Base-by-base conservation (phyloP, 35 echinoderm and acorn worm genomes). In the Heliocidaris tuberculata region DNA sequence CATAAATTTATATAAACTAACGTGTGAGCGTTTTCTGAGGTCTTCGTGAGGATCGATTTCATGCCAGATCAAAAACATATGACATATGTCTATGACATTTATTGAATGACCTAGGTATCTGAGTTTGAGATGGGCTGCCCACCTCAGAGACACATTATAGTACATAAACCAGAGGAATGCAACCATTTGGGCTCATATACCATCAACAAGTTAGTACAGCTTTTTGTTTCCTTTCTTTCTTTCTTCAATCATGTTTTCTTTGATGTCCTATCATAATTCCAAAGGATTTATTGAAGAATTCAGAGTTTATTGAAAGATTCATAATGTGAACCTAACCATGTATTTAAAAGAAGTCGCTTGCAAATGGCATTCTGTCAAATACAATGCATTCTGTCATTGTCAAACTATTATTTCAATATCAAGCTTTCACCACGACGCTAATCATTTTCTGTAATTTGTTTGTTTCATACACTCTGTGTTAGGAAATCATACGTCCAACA, bases 121-220 rank as follows among this genome's bases (percentile, higher is more conserved):
- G 61, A 86, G 21, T 35, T 95, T 52, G 85, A 85, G n/a, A 48
- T 95, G 7, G 94, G 85, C 13, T 95, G 94, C 27, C 94, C 94
- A 7, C 94, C 94, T 11, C 78, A 86, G 6, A 89, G 94, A 52
- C 94, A 95, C 48, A 95, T 95, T 48, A 85, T 48, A 50, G 94
- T 95, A 31, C 85, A 54, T 21, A 95, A 95, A 56, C 94, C 94
- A 42, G 85, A 56, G 19, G 15, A 31, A 50, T 95, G 94, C 30
- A 9, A 50, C n/a, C 47, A 95, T 89, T 86, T 87, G 21, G 86
- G 85, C 50, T 87, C 85, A 31, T 95, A 88, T 85, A 90, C 70
- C 30, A 95, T 95, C 42, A 48, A 50, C 35, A 90, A 31, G 94
- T 95, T 48, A 59, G 48, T 60, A 12, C 48, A 32, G 21, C 6